Base-by-base conservation (phyloP, 2,797 vertebrate species). In the Ciconia nigra region DNA sequence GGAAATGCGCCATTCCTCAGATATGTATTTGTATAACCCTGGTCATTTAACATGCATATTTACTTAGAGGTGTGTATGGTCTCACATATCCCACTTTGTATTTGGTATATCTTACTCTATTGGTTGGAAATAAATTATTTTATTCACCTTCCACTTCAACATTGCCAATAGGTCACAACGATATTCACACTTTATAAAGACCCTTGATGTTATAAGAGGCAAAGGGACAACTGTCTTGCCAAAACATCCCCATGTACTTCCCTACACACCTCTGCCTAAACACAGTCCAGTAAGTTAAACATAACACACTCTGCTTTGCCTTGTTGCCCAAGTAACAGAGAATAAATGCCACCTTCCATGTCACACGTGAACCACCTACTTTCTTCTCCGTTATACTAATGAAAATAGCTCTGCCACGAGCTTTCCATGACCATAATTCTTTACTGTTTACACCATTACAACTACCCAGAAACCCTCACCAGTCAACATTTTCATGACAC, bases 341-440 rank as follows among this genome's bases (percentile, higher is more conserved):
- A 89, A 94, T 74, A 97, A 94, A 93, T 90, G 81, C 66, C 79
- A 92, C 74, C 65, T 92, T 96, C 67, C 1, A 4, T 61, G 76
- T 80, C 79, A 83, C 49, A 49, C 20, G 66, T 59, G 76, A 94
- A 89, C 87, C 82, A 90, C 17, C 79, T 66, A 59, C 76, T 92
- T 91, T 95, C 76, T 83, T 89, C 67, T 66, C 72, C 61, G 89
- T 92, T 95, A 88, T 33, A 65, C 15, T 74, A 93, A 87, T 66
- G 47, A 79, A 92, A 87, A 93, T 72, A 89, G 15, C 69, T 73
- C 63, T 11, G 24, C 78, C 83, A 80, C 13, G 49, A 83, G 71
- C 57, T 93, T 92, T 89, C 82, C 59, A 33, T 1, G 0, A n/a
- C 41, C 0, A 0, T 17, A 61, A 69, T 54, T 81, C 37, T 65